Base-by-base conservation (phyloP, 2,888 invertebrate genomes). In the Oligia strigilis region DNA sequence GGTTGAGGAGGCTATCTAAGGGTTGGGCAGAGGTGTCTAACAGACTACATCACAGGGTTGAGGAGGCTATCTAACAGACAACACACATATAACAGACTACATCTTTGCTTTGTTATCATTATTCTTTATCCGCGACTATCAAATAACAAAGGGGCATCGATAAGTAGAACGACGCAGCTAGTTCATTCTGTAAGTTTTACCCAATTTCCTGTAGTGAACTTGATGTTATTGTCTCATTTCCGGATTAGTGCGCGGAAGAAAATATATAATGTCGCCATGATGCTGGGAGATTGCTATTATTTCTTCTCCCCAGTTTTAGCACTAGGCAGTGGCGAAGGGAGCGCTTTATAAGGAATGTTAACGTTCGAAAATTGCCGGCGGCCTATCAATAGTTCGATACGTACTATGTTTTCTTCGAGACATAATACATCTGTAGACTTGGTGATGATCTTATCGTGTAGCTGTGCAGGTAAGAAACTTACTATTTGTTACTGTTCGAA, bases 161-260 rank as follows among this genome's bases (percentile, higher is more conserved):
- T 3, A 58, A 29, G 64, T 17, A 23, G 29, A n/a, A 60, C 23
- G 19, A 52, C 29, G 40, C 23, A 19, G 67, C 13, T 66, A 67
- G 66, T 72, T 81, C 17, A 73, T 64, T 80, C 64, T 23, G 40
- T 70, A 40, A 77, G 62, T 77, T 73, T 77, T 43, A 75, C 55
- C 40, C 74, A 86, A 86, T 84, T 83, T 86, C 87, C 87, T 66
- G 69, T 65, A 58, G 49, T 55, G 60, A 71, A 65, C 72, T 78
- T n/a, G 29, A 77, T 86, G 80, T 66, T 84, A 74, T 72, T 60
- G 67, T 80, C 80, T 84, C 76, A 87, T 85, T 84, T 85, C 85
- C 85, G 85, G 85, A 87, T 85, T 80, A 84, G 55, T 64, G 84
- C 52, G 55, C 67, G 11, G 43, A 65, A 55, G 46, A 64, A 77